Evolutionary conservation across 2,888 invertebrate species (phyloP).

Genomic region (Thecocarcelia acutangulata): DNA sequence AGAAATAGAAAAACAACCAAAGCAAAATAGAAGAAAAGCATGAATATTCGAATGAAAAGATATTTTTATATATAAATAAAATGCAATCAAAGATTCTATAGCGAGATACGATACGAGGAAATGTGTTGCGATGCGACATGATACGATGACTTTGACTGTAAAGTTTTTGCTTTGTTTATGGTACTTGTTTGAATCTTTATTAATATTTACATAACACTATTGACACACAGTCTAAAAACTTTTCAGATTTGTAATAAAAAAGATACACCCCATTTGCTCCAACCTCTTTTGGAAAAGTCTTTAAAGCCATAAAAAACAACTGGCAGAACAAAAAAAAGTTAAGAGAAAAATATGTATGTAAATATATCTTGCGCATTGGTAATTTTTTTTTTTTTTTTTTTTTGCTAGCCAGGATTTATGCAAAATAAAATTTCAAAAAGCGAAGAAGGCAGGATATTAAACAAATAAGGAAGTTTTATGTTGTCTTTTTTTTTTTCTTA

Average conservation of each 20-base stretch:
- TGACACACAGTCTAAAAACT: slow-evolving; percentile 69
- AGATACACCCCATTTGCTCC: neutral
- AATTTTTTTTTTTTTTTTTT: neutral
- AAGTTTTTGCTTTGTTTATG: slow-evolving; percentile 50
- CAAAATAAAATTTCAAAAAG: slow-evolving; percentile 10
- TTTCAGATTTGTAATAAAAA: slow-evolving; percentile 57
- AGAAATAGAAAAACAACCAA: neutral
- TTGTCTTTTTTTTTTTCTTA: slow-evolving; percentile 13
- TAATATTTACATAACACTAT: slow-evolving; percentile 69
- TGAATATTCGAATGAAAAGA: slow-evolving; percentile 26
- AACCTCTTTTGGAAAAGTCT: neutral
- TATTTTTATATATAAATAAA: slow-evolving; percentile 47
- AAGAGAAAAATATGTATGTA: slow-evolving; percentile 16
- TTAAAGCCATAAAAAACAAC: slow-evolving; percentile 5
- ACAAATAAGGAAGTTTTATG: slow-evolving; percentile 52
- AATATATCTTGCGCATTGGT: slow-evolving; percentile 18
- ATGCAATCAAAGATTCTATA: slow-evolving; percentile 69
- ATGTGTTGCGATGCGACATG: slow-evolving; percentile 25
- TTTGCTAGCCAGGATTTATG: neutral
- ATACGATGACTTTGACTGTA: slow-evolving; percentile 63
- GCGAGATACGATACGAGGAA: slow-evolving; percentile 62
- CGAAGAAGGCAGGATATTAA: slow-evolving; percentile 45
- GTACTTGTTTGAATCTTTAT: slow-evolving; percentile 50
- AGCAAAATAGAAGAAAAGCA: slow-evolving; percentile 10
- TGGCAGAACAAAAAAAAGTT: neutral